phyloP scores from a whole-genome alignment of 1,140 invertebrate genomes.

The Drosophila arizonae region DNA sequence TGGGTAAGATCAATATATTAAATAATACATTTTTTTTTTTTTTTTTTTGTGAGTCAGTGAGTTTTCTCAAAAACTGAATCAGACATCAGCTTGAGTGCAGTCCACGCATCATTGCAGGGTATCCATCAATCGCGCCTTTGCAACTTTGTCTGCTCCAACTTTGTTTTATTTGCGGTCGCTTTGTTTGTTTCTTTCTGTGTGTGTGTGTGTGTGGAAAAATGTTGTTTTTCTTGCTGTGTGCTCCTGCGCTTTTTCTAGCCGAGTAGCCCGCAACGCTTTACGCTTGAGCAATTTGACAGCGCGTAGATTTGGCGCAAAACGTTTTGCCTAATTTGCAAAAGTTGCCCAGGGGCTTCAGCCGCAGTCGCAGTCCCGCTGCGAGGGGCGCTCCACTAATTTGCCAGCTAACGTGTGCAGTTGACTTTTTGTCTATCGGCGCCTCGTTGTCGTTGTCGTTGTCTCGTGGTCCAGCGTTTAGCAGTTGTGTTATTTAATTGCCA shows the following conservation, averaged over 20 bases:
- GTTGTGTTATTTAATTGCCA: constrained; percentile 70
- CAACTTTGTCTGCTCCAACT: not conserved
- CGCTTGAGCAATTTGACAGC: constrained; percentile 79
- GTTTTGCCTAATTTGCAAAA: constrained; percentile 81
- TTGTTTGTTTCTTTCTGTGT: constrained; percentile 18
- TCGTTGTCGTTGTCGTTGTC: not conserved
- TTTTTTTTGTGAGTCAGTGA: no score
- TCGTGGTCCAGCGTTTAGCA: constrained; percentile 15
- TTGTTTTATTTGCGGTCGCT: constrained; percentile 74
- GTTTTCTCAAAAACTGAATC: not conserved
- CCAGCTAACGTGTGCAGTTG: constrained; percentile 63
- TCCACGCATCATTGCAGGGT: not conserved
- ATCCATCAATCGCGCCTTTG: not conserved
- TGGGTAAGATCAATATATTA: no score
- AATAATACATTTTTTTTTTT: no score
- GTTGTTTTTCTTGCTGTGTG: constrained; percentile 32
- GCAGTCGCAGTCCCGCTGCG: not conserved
- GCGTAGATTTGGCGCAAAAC: constrained; percentile 80
- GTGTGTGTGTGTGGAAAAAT: constrained; percentile 2
- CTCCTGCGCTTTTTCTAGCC: constrained; percentile 44
- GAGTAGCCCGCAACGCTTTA: constrained; percentile 43
- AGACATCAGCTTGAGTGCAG: not conserved
- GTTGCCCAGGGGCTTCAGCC: constrained; percentile 34
- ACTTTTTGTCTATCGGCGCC: constrained; percentile 29
- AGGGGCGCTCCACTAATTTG: constrained; percentile 46